phyloP scores from a whole-genome alignment of 2,113 vertebrate species.

The Nestor notabilis region DNA sequence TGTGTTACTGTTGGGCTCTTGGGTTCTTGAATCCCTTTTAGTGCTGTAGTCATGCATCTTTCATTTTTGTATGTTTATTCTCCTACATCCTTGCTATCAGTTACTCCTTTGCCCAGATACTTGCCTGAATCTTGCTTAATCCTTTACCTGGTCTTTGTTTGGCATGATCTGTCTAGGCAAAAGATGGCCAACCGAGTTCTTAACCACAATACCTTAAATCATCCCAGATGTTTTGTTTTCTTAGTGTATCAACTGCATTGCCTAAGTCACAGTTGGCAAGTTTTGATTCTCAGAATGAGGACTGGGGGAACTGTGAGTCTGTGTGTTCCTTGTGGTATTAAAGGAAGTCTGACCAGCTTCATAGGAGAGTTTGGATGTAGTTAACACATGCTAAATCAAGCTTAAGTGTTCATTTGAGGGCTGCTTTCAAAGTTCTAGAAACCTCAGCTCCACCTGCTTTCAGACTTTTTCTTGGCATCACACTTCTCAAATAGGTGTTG shows the following conservation, averaged over 20 bases:
- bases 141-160: neutral
- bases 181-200: neutral
- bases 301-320: neutral
- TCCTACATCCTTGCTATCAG: neutral
- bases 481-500: constrained; percentile 45
- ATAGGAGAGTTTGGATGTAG: neutral
- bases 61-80: neutral
- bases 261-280: neutral
- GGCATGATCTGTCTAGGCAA: neutral
- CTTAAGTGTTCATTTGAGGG: neutral
- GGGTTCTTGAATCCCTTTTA: neutral
- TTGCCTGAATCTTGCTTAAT: neutral
- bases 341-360: constrained; percentile 24
- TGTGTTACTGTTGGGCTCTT: neutral
- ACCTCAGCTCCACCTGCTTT: constrained; percentile 39
- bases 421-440: constrained; percentile 14
- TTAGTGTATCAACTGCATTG: neutral
- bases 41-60: neutral
- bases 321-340: neutral
- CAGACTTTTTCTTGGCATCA: constrained; percentile 32
- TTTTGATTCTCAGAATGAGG: neutral
- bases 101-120: neutral
- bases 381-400: constrained; percentile 36
- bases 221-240: neutral
- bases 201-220: neutral